Conservation (phyloP, 2,113 vertebrate genomes). For the Colinus virginianus region DNA sequence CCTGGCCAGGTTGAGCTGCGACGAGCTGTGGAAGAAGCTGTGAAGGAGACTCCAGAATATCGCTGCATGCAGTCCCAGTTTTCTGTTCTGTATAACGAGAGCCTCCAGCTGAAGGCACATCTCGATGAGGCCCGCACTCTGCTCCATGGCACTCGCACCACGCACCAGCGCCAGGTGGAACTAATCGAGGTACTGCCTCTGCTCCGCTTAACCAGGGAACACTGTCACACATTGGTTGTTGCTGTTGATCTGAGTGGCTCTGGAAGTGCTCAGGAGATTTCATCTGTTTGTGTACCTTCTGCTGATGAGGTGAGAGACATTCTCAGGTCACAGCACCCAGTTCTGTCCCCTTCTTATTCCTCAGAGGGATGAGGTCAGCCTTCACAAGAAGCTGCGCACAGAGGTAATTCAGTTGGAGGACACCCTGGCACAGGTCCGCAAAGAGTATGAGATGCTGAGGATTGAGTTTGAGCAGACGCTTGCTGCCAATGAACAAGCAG, state of each 20-base stretch:
- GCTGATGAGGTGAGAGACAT: background rate
- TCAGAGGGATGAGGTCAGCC: slow-evolving; percentile 93
- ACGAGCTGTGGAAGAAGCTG: slow-evolving; percentile 89
- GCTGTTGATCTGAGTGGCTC: background rate
- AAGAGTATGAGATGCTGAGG: slow-evolving; percentile 97
- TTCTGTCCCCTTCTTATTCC: background rate
- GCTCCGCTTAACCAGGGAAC: background rate
- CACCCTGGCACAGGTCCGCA: slow-evolving; percentile 94
- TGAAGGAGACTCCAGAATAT: slow-evolving; percentile 93
- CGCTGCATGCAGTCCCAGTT: slow-evolving; percentile 98
- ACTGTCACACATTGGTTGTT: rapidly evolving
- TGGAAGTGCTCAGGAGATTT: background rate
- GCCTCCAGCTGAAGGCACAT: slow-evolving; percentile 92
- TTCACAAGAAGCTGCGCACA: slow-evolving; percentile 95
- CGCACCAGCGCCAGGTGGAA: slow-evolving; percentile 93
- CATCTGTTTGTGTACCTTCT: background rate
- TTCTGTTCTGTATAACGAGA: slow-evolving; percentile 96
- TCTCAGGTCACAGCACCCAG: background rate
- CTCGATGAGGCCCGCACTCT: slow-evolving; percentile 93
- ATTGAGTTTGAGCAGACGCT: slow-evolving; percentile 98
- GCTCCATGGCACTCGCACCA: slow-evolving; percentile 90
- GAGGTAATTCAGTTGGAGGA: slow-evolving; percentile 99
- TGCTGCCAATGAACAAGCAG: slow-evolving; percentile 98
- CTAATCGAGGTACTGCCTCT: slow-evolving; percentile 88
- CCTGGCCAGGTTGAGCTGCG: slow-evolving; percentile 84